Base-by-base conservation (phyloP, 1,140 invertebrate genomes). In the Sitophilus oryzae region DNA sequence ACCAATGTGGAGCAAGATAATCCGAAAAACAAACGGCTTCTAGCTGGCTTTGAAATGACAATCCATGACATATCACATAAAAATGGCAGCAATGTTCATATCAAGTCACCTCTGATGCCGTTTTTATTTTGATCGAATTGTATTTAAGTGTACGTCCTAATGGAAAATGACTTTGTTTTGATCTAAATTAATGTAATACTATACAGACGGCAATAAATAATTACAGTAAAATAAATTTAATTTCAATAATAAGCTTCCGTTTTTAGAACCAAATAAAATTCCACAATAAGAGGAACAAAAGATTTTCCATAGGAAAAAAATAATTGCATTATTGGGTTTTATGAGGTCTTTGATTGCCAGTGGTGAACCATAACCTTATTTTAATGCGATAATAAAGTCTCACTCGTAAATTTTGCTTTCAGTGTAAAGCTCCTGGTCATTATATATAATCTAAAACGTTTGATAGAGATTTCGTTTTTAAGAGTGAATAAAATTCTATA, bases 401-500 rank as follows among this genome's bases (percentile, higher is more conserved):
- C 14, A 44, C 52, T 58, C 54, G 55, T 59, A 56, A 62, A 63
- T 63, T 60, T 63, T 60, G 49, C 61, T 58, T 56, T 55, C 43
- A 57, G 56, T 43, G 54, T 56, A 60, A 56, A 56, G 58, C 54
- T 37, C 48, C 44, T 46, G 56, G 61, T 66, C 61, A 66, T 66
- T 64, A 66, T 64, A 59, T 66, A 64, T 64, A 51, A 62, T 62
- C 64, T 64, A 64, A 62, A 66, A 59, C 62, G 56, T 62, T 60
- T 62, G 60, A 63, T 62, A 58, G 62, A 62, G 61, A 62, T 64
- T 63, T 50, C 56, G 54, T 56, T 64, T 57, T 66, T 66, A 61
- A 53, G 57, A 50, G 25, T 52, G 63, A 67, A 66, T 66, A 66
- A 67, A 67, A 66, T 64, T 62, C 66, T 58, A 66, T 66, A 66